Percentiles rank a stretch among this genome's conserved stretches.
Conservation (phyloP, 2,113 vertebrate genomes). For the Cynocephalus volans region DNA sequence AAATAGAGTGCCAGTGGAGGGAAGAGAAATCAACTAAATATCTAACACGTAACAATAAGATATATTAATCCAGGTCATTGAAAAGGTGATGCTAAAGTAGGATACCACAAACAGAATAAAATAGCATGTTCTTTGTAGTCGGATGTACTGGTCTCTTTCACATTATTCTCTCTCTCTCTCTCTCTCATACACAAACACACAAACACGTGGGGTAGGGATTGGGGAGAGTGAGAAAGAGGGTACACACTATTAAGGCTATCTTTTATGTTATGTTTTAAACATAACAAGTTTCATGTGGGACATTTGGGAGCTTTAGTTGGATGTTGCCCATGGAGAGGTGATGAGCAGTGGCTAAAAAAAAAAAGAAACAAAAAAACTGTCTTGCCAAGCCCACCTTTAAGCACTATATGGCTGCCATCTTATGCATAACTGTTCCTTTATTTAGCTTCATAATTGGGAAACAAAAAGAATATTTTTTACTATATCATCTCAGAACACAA, state of each 20-base stretch:
- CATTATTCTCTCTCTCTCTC: neutral
- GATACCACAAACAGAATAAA: neutral
- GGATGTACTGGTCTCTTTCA: neutral
- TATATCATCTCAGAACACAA: slow-evolving; percentile 1
- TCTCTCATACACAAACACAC: neutral
- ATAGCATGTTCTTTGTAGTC: neutral
- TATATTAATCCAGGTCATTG: neutral
- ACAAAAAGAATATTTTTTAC: neutral
- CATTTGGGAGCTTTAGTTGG: neutral
- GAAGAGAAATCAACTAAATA: slow-evolving; percentile 9
- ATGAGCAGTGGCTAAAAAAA: neutral
- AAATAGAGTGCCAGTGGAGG: neutral
- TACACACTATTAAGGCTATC: neutral
- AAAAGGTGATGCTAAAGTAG: neutral
- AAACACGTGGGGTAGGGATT: neutral
- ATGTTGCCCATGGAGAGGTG: neutral
- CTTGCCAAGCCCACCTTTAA: neutral
- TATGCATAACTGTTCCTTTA: neutral
- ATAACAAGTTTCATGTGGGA: neutral
- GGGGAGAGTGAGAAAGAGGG: neutral
- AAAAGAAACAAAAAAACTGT: neutral
- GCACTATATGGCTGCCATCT: neutral
- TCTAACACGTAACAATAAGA: neutral
- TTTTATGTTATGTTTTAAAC: slow-evolving; percentile 38
- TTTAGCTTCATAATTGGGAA: neutral